A percentile compares a stretch with the other conserved stretches of the same genome.
Conservation (phyloP, 2,113 vertebrate genomes). For the Motacilla tschutschensis region DNA sequence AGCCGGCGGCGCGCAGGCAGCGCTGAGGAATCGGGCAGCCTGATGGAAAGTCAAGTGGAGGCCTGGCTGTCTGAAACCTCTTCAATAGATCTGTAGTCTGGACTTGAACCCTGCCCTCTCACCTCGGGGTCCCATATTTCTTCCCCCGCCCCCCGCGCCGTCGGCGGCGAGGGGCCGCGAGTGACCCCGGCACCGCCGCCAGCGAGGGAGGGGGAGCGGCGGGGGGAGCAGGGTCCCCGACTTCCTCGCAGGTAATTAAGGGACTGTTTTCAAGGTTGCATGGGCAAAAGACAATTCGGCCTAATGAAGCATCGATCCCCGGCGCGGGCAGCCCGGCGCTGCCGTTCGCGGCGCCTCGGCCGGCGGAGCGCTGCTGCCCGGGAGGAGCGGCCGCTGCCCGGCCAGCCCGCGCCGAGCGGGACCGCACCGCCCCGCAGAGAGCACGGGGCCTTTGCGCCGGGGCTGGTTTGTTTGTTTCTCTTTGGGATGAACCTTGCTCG, state of each 20-base stretch:
- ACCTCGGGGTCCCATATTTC: slow-evolving; percentile 59
- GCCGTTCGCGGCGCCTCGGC: slow-evolving; percentile 57
- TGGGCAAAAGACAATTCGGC: slow-evolving; percentile 72
- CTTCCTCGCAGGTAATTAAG: slow-evolving; percentile 77
- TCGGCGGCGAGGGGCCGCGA: slow-evolving; percentile 42
- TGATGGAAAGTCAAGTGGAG: slow-evolving; percentile 76
- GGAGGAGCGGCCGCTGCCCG: background rate
- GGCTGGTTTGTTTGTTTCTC: background rate
- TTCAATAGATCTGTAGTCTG: slow-evolving; percentile 71
- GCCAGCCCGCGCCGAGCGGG: background rate
- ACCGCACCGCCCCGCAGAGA: background rate
- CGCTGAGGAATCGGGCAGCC: slow-evolving; percentile 34
- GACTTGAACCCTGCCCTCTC: slow-evolving; percentile 77
- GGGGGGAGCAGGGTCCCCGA: slow-evolving; percentile 38
- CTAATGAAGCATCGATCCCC: slow-evolving; percentile 78
- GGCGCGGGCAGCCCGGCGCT: slow-evolving; percentile 54
- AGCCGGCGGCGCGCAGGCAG: background rate
- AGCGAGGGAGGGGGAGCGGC: background rate
- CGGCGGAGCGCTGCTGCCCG: background rate
- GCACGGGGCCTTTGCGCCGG: background rate
- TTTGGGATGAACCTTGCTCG: background rate
- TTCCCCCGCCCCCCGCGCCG: slow-evolving; percentile 12
- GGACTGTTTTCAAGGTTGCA: slow-evolving; percentile 78
- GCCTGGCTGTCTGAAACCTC: slow-evolving; percentile 66
- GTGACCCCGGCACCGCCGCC: slow-evolving; percentile 49